A percentile compares a stretch with the other conserved stretches of the same genome.
phyloP scores from a whole-genome alignment of 2,888 invertebrate species.

The Habroteleia sp. region DNA sequence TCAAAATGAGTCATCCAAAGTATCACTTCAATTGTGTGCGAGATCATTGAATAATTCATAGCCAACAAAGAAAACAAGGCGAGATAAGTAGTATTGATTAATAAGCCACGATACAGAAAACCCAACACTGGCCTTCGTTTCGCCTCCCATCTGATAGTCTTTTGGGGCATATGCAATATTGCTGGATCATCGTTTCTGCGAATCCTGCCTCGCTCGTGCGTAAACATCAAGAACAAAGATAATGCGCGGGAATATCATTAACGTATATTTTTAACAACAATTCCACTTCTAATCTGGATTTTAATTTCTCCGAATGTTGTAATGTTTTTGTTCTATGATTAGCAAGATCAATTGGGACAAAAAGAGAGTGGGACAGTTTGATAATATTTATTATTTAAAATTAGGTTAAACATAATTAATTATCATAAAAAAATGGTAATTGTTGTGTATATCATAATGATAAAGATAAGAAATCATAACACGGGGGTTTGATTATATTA shows the following conservation, averaged over 20 bases:
- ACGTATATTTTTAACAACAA: slow-evolving; percentile 23
- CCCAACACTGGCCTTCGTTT: slow-evolving; percentile 48
- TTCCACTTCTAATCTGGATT: slow-evolving; percentile 22
- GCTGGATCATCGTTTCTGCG: slow-evolving; percentile 58
- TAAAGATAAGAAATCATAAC: no score
- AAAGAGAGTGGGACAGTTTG: no score
- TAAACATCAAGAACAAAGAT: slow-evolving; percentile 45
- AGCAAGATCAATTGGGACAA: background rate
- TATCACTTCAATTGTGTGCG: slow-evolving; percentile 39
- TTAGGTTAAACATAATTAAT: no score
- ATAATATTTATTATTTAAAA: no score
- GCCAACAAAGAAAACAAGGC: slow-evolving; percentile 55
- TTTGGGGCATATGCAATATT: slow-evolving; percentile 54
- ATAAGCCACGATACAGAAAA: slow-evolving; percentile 44
- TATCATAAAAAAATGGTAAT: no score
- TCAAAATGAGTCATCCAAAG: slow-evolving; percentile 19
- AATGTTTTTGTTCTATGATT: no score
- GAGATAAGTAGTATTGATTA: slow-evolving; percentile 66
- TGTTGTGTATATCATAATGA: no score
- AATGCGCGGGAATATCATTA: slow-evolving; percentile 27
- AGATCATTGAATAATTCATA: slow-evolving; percentile 54
- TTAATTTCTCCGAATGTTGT: background rate
- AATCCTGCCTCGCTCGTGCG: slow-evolving; percentile 50
- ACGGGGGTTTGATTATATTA: no score
- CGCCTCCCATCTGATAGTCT: slow-evolving; percentile 58